Conservation (phyloP, 1,140 invertebrate species). For the Caenorhabditis briggsae region DNA sequence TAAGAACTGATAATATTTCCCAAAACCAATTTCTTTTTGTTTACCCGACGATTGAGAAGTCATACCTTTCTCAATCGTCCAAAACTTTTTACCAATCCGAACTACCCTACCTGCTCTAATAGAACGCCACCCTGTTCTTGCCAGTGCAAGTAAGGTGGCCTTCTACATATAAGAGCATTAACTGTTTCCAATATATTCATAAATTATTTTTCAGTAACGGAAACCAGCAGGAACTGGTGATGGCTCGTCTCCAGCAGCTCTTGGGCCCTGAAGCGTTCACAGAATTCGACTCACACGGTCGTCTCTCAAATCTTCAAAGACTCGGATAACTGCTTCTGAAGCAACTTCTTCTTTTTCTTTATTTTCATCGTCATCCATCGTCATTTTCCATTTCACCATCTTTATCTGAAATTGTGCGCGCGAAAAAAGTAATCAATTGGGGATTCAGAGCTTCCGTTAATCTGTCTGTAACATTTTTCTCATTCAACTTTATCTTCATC, state of each 20-base stretch:
- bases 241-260: conserved; percentile 44
- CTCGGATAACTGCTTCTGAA: conserved; percentile 14
- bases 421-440: neutral
- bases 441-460: conserved; percentile 9
- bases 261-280: conserved; percentile 34
- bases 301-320: conserved; percentile 32
- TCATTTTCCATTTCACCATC: neutral
- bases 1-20: too few relatives aligned
- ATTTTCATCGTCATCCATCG: neutral
- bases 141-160: too few relatives aligned
- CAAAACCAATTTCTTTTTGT: too few relatives aligned
- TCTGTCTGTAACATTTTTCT: neutral
- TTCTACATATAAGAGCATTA: too few relatives aligned
- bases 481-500: neutral
- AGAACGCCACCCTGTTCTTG: too few relatives aligned
- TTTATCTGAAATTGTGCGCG: neutral
- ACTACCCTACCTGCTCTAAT: too few relatives aligned
- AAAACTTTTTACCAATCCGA: too few relatives aligned
- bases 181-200: too few relatives aligned
- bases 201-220: neutral
- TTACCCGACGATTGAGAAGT: too few relatives aligned
- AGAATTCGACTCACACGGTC: conserved; percentile 15
- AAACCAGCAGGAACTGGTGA: conserved; percentile 40
- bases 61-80: too few relatives aligned
- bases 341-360: too few relatives aligned